phyloP scores from a whole-genome alignment of 1,140 invertebrate species.

The Brachystomella parvula region DNA sequence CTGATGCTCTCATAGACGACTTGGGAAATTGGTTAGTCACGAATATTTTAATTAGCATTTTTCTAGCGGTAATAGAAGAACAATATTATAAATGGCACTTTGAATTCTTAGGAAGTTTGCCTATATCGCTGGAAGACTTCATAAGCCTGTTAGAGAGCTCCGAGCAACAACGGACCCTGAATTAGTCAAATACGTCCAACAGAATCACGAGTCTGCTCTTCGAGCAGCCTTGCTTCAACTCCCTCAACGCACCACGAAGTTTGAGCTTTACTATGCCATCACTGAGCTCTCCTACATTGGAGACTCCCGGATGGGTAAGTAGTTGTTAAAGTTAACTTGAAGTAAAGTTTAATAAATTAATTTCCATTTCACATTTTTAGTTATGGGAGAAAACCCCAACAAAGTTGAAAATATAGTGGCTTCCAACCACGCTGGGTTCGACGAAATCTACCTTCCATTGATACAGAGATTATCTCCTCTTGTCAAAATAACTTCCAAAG shows the following conservation, averaged over 20 bases:
- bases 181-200: slow-evolving; percentile 44
- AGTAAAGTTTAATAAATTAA: background rate
- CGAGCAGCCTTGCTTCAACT: slow-evolving; percentile 58
- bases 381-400: slow-evolving; percentile 83
- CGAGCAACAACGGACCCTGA: slow-evolving; percentile 42
- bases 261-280: slow-evolving; percentile 77
- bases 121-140: slow-evolving; percentile 87
- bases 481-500: background rate
- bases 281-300: slow-evolving; percentile 85
- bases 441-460: slow-evolving; percentile 62
- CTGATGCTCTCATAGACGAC: slow-evolving; percentile 72
- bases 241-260: slow-evolving; percentile 81
- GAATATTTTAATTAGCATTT: too few relatives aligned
- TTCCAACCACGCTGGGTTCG: slow-evolving; percentile 69
- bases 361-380: background rate
- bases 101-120: too few relatives aligned
- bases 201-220: slow-evolving; percentile 55
- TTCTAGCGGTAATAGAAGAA: too few relatives aligned
- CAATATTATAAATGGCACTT: too few relatives aligned
- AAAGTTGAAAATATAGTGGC: slow-evolving; percentile 89
- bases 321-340: background rate
- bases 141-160: slow-evolving; percentile 80
- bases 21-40: slow-evolving; percentile 92
- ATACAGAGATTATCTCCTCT: background rate
- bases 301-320: slow-evolving; percentile 8